A percentile compares a stretch with the other conserved stretches of the same genome.
Evolutionary conservation across 2,888 invertebrate genomes (phyloP).

Genomic region (Patella ulyssiponensis): DNA sequence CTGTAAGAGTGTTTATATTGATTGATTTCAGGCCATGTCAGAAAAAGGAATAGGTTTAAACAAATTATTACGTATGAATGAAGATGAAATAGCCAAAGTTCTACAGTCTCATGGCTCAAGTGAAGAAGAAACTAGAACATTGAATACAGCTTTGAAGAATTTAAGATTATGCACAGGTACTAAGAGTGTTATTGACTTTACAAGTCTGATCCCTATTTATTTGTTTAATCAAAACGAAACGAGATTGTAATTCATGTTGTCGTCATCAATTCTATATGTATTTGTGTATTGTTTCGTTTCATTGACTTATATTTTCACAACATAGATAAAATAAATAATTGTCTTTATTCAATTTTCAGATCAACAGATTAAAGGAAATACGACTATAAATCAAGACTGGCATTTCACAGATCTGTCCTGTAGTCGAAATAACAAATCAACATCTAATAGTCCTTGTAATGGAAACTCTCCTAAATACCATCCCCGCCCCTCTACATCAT

Average conservation of each 20-base stretch:
- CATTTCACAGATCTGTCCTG: slow-evolving; percentile 85
- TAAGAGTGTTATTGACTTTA: background rate
- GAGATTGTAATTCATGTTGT: no score
- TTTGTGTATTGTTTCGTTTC: background rate
- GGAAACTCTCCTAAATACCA: slow-evolving; percentile 54
- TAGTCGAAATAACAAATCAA: slow-evolving; percentile 62
- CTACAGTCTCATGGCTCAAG: slow-evolving; percentile 79
- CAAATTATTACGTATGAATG: slow-evolving; percentile 86
- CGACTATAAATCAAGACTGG: slow-evolving; percentile 76
- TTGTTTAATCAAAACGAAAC: no score
- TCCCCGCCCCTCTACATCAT: slow-evolving; percentile 63
- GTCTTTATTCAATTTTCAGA: slow-evolving; percentile 72
- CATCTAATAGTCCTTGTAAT: slow-evolving; percentile 60
- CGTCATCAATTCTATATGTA: background rate
- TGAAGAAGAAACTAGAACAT: slow-evolving; percentile 86
- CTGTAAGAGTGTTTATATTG: no score
- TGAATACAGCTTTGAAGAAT: slow-evolving; percentile 88
- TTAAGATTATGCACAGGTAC: slow-evolving; percentile 87
- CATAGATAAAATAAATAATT: background rate
- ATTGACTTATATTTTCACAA: background rate
- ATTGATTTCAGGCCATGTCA: slow-evolving; percentile 74
- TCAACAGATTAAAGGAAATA: slow-evolving; percentile 77
- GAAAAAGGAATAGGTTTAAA: slow-evolving; percentile 78
- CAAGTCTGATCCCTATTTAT: background rate
- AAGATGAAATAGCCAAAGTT: slow-evolving; percentile 84